Base-by-base conservation (phyloP, 2,888 invertebrate genomes). In the Ptychoptera albimana region DNA sequence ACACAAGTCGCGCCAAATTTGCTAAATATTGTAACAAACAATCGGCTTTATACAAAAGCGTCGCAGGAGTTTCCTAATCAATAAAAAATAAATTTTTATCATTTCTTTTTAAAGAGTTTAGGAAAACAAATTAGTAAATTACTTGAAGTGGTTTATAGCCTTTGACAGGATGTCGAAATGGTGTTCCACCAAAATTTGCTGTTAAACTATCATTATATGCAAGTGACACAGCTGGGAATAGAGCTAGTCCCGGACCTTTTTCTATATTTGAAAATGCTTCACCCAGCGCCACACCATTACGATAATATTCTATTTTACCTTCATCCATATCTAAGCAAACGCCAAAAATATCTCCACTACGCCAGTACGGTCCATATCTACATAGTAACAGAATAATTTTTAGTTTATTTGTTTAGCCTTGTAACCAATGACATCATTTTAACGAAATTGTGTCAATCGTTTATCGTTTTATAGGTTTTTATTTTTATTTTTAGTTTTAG, bases 321-420 rank as follows among this genome's bases (percentile, higher is more conserved):
- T 68, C 69, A 50, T 86, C 82, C 59, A 85, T 63, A 58, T 88
- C 82, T 23, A 87, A 65, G 46, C 81, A 77, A 52, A 79, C 73
- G 0, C 79, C 79, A 45, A 87, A 84, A 42, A 86, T 77, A 62
- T 88, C 88, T 13, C 86, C 87, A n/a, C 78, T 75, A 50, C 81
- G 68, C 87, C 87, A 88, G 13, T 75, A 65, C 55, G 79, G 77
- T 1, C 87, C 87, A 57, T 87, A 88, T 50, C 63, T 64, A 23
- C n/a, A 49, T 46, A 34, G 6, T 39, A 31, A 37, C 8, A 15
- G 10, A 37, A 3, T 3, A 37, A n/a, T 8, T 6, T 36, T 37
- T 12, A 5, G 12, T 32, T 32, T 11, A 9, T 9, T 32, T 4
- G 8, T 32, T 32, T 32, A 11, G 32, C 9, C 9, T 32, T 23